Percentiles rank a stretch among this genome's conserved stretches.
Conservation (phyloP, 2,113 vertebrate species). For the Lamprotornis superbus region DNA sequence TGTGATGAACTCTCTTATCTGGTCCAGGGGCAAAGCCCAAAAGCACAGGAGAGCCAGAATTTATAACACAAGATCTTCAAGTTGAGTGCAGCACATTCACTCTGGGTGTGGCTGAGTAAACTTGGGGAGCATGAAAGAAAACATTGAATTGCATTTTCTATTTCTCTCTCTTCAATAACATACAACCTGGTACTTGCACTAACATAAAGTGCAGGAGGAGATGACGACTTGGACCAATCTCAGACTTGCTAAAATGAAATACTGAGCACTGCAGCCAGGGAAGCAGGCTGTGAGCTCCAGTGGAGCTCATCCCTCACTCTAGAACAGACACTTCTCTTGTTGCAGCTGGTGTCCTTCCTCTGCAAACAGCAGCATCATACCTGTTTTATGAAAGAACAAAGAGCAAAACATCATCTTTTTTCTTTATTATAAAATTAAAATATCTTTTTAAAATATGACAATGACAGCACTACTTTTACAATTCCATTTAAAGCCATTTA, state of each 20-base stretch:
- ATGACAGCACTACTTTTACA: neutral
- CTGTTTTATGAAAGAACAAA: constrained; percentile 63
- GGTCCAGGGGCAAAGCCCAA: neutral
- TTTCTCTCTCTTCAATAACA: neutral
- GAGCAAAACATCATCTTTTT: neutral
- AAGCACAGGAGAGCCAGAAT: neutral
- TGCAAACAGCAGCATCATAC: constrained; percentile 37
- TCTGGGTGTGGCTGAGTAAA: neutral
- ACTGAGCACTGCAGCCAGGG: neutral
- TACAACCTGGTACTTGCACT: neutral
- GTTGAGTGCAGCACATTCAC: neutral
- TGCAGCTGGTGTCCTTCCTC: constrained; percentile 47
- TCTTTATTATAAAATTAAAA: neutral
- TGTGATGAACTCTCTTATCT: neutral
- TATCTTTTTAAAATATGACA: neutral
- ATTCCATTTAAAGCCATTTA: neutral
- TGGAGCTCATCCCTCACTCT: constrained; percentile 21
- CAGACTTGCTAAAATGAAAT: neutral
- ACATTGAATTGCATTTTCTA: neutral
- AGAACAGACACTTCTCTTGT: constrained; percentile 16
- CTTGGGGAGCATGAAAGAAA: neutral
- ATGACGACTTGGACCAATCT: neutral
- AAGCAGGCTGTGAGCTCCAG: neutral
- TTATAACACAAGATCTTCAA: neutral
- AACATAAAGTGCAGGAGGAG: neutral